Base-by-base conservation (phyloP, 2,113 vertebrate species). In the Apodemus sylvaticus region DNA sequence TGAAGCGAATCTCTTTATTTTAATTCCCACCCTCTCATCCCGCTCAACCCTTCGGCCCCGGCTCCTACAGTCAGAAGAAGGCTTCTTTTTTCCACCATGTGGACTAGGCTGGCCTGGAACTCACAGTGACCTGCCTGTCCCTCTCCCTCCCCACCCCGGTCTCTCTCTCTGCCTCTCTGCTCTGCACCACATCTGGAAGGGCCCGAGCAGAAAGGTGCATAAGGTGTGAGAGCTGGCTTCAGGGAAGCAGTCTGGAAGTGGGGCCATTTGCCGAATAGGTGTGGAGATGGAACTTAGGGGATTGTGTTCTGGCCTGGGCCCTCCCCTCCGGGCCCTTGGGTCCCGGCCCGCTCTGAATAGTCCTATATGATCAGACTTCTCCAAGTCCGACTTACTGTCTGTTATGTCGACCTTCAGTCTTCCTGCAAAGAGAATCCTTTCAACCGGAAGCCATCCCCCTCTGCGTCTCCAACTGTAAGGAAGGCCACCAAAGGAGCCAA, bases 351-450 rank as follows among this genome's bases (percentile, higher is more conserved):
- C 73, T 86, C 73, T 36, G 36, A 26, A 0, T 9, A n/a, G n/a
- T 58, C 53, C 64, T 78, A 16, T 0, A 0, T 31, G 58, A 55
- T 42, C 53, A 58, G 34, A 86, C 74, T 29, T 31, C 77, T 42
- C 53, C 29, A n/a, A n/a, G n/a, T n/a, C n/a, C n/a, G n/a, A 4
- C 64, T 96, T 12, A 87, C 0, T 58, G 13, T 82, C 39, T 58
- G 90, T 81, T 77, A 1, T 88, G 29, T 95, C 0, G 62, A 2
- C 55, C 73, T 92, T 48, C 89, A 99, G 99, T 99, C 99, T 90
- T 99, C 99, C 92, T 99, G 99, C 97, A 99, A 99, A 98, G 99
- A 99, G 98, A 99, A 99, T 90, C 99, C 98, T 17, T 99, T 99
- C 97, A 99, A 99, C 98, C 98, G 99, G 96, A 99, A 99, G 97